phyloP scores from a whole-genome alignment of 92 coral and sea anemone species.

The Nematostella vectensis region DNA sequence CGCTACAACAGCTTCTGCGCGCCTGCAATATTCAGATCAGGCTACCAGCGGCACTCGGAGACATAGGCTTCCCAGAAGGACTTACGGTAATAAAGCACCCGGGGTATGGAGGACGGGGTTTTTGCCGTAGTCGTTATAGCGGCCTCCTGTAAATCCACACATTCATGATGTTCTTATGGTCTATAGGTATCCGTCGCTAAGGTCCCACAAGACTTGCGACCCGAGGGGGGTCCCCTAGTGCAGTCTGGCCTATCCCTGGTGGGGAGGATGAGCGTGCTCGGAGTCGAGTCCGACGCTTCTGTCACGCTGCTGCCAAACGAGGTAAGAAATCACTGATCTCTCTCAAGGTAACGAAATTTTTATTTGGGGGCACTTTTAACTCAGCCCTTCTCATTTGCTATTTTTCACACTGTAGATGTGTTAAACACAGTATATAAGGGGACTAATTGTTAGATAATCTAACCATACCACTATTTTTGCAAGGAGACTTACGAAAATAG shows the following conservation, averaged over 20 bases:
- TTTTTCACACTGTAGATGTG: no score
- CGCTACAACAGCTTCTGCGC: slow-evolving; percentile 58
- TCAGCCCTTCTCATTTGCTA: no score
- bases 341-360: neutral
- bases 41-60: slow-evolving; percentile 68
- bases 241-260: slow-evolving; percentile 61
- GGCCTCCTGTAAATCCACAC: neutral
- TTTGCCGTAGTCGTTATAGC: no score
- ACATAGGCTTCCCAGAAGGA: slow-evolving; percentile 88
- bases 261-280: slow-evolving; percentile 74
- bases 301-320: slow-evolving; percentile 64
- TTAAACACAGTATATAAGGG: no score
- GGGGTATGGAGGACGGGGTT: neutral
- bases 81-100: slow-evolving; percentile 83
- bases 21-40: slow-evolving; percentile 38
- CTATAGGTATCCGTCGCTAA: slow-evolving; percentile 68
- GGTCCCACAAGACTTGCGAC: slow-evolving; percentile 48
- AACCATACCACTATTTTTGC: no score
- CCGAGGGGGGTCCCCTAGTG: slow-evolving; percentile 62
- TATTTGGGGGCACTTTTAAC: neutral
- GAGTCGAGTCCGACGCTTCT: slow-evolving; percentile 71
- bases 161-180: neutral
- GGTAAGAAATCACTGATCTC: no score
- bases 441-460: no score
- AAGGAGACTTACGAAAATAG: no score